Evolutionary conservation across 2,888 invertebrate genomes (phyloP).

Genomic region (Lithophane socia): DNA sequence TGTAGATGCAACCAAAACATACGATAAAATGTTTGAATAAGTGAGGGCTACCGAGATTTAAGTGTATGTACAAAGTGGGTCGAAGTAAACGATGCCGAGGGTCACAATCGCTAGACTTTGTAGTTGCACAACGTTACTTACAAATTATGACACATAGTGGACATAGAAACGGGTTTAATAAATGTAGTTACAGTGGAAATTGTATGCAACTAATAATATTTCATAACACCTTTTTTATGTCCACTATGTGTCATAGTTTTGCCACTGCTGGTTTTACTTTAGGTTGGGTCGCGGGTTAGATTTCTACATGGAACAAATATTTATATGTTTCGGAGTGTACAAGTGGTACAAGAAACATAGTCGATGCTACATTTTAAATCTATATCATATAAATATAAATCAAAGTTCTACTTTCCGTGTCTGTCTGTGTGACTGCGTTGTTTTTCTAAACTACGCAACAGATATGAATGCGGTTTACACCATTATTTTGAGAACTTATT

Average conservation of each 20-base stretch:
- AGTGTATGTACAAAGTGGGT: slow-evolving; percentile 20
- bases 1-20: background rate
- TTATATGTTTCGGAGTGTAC: background rate
- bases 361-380: background rate
- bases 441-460: background rate
- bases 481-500: background rate
- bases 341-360: background rate
- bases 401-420: background rate
- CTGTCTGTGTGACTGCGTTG: background rate
- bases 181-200: too few species aligned
- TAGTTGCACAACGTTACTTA: slow-evolving; percentile 8
- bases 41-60: background rate
- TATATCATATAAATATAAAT: background rate
- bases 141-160: background rate
- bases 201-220: too few species aligned
- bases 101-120: background rate
- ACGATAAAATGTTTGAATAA: slow-evolving; percentile 10
- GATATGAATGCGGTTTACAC: background rate
- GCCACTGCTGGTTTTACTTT: too few species aligned
- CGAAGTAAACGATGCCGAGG: slow-evolving; percentile 3
- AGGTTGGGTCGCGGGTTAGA: background rate
- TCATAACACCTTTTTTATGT: too few species aligned
- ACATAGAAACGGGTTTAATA: background rate
- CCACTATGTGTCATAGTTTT: too few species aligned
- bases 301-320: background rate